Percentiles rank a stretch among this genome's conserved stretches.
These are phyloP conservation scores for Leptinotarsa tumamoca DNA, from an alignment of 2,888 invertebrate genomes.

Conservation along the genomic window DNA sequence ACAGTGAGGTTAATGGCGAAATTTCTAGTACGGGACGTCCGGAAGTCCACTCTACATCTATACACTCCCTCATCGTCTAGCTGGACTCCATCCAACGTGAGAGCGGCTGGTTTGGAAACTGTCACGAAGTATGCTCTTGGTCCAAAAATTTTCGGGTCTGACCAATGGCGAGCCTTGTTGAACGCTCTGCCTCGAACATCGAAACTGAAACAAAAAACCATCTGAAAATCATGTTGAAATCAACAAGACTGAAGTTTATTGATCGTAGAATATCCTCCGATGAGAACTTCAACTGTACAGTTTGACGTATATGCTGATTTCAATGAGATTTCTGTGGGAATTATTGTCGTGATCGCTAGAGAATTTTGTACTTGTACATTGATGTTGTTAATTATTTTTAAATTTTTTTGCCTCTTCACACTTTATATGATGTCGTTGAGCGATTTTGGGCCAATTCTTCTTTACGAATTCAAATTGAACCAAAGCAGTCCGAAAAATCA, in stretches of 20 bases:
- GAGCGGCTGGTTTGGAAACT: slow-evolving; percentile 82
- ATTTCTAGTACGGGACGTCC: slow-evolving; percentile 88
- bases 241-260: not conserved
- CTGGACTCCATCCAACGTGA: slow-evolving; percentile 86
- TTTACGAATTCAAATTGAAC: too few relatives aligned
- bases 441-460: too few relatives aligned
- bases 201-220: slow-evolving; percentile 73
- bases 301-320: too few relatives aligned
- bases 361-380: too few relatives aligned
- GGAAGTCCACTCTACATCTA: slow-evolving; percentile 90
- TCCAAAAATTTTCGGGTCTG: slow-evolving; percentile 85
- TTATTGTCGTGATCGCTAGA: too few relatives aligned
- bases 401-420: too few relatives aligned
- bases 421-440: too few relatives aligned
- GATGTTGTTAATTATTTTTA: too few relatives aligned
- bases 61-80: slow-evolving; percentile 89
- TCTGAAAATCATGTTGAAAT: not conserved
- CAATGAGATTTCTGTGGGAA: too few relatives aligned
- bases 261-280: too few relatives aligned
- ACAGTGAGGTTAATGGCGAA: slow-evolving; percentile 90
- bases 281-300: too few relatives aligned
- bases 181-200: slow-evolving; percentile 87
- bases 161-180: slow-evolving; percentile 86
- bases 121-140: slow-evolving; percentile 88
- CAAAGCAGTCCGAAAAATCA: too few relatives aligned